Evolutionary conservation across 2,113 vertebrate species (phyloP), one percentile per base, ranked within the genome.

Genomic region (Raja brachyura): DNA sequence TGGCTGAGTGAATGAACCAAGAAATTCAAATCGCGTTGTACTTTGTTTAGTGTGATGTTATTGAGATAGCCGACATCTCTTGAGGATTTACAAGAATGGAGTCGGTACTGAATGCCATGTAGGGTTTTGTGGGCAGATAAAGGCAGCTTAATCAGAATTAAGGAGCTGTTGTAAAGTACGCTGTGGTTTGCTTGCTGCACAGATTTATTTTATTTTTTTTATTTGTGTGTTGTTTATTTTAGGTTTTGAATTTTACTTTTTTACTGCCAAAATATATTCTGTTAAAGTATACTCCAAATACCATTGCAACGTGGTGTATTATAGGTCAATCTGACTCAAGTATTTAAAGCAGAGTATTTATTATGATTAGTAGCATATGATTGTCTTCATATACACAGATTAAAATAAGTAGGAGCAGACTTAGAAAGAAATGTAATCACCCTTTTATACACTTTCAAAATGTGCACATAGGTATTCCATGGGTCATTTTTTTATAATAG

Each of bases 391-490:
- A 93, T 93, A 94, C 85, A 93, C 93, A 93, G 94, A 93, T 92
- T 93, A 81, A 93, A 93, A 92, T 66, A 90, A 78, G 92, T 93
- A 93, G 92, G 85, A 93, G 88, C 94, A 93, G 79, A 92, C 90
- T 88, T 94, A 93, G 94, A 78, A 66, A 93, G 93, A 93, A 93
- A 93, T 93, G 93, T 93, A 93, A 94, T 93, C 93, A 93, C 94
- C 93, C 93, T 95, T 94, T 95, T 95, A 94, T 95, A 94, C 93
- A 93, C 93, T 93, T 93, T 93, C 93, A 94, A 76, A 93, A 94
- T 93, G 90, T 92, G 68, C 78, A 81, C 76, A 92, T 88, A 76
- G 93, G 93, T 94, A 94, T 93, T 93, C 93, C 93, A 93, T 94
- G 93, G 92, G 83, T 90, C 86, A 74, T 94, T 95, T 95, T 95